A percentile compares a stretch with the other conserved stretches of the same genome.
phyloP scores from a whole-genome alignment of 2,113 vertebrate species.

The Dicentrarchus labrax region DNA sequence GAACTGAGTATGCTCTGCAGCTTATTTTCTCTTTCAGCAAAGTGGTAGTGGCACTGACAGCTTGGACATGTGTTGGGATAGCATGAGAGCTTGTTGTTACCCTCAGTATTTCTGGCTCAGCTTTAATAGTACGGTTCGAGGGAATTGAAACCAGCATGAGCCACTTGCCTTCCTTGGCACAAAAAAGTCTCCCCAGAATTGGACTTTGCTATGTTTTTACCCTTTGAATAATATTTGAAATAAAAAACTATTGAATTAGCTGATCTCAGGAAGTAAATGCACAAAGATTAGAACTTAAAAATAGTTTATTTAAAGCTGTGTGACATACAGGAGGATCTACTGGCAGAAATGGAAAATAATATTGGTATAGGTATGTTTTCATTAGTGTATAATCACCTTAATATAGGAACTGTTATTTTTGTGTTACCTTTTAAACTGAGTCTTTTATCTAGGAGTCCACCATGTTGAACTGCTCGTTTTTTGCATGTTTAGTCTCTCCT shows the following conservation, averaged over 20 bases:
- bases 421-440: too few relatives aligned
- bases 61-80: constrained; percentile 28
- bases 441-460: too few relatives aligned
- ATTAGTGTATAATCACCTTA: too few relatives aligned
- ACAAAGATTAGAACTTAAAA: neutral
- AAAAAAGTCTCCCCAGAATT: constrained; percentile 23
- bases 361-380: too few relatives aligned
- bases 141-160: constrained; percentile 35
- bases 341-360: too few relatives aligned
- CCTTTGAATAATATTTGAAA: constrained; percentile 24
- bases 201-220: constrained; percentile 27
- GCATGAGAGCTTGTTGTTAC: constrained; percentile 22
- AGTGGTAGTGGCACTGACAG: neutral
- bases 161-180: constrained; percentile 28
- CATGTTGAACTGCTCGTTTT: too few relatives aligned
- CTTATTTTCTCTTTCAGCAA: constrained; percentile 26
- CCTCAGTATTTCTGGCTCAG: constrained; percentile 31
- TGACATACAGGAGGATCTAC: too few relatives aligned
- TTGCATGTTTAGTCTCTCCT: too few relatives aligned
- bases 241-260: constrained; percentile 25
- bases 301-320: neutral
- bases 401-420: too few relatives aligned
- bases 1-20: neutral
- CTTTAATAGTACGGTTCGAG: constrained; percentile 29
- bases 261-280: constrained; percentile 2